phyloP scores from a whole-genome alignment of 2,888 invertebrate species.

The Nycteola revayana region DNA sequence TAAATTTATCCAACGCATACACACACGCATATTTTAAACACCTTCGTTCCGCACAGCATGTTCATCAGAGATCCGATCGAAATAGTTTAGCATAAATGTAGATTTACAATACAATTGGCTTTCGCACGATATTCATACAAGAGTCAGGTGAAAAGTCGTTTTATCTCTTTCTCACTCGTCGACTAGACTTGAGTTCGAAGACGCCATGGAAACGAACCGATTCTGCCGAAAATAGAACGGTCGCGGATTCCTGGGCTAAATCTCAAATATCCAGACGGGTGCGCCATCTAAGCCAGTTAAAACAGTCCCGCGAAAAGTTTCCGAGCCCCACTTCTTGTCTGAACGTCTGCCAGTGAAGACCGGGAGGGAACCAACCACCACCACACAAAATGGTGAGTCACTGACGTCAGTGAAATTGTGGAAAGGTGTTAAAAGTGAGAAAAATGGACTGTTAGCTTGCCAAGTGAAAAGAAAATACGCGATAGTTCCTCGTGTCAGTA shows the following conservation, averaged over 20 bases:
- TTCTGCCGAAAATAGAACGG: constrained; percentile 78
- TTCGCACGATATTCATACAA: constrained; percentile 43
- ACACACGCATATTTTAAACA: constrained; percentile 31
- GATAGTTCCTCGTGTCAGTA: constrained; percentile 50
- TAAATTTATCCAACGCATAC: neutral
- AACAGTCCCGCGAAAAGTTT: constrained; percentile 85
- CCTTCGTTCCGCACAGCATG: constrained; percentile 50
- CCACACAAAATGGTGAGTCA: constrained; percentile 87
- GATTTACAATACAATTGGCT: constrained; percentile 70
- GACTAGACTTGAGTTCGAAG: constrained; percentile 41
- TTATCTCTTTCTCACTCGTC: constrained; percentile 58
- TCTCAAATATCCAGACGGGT: constrained; percentile 84
- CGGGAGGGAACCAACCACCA: constrained; percentile 84
- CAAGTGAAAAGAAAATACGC: constrained; percentile 53
- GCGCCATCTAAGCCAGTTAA: constrained; percentile 90
- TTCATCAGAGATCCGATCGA: constrained; percentile 66
- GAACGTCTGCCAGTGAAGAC: constrained; percentile 88
- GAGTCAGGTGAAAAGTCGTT: constrained; percentile 45
- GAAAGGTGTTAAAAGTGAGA: constrained; percentile 69
- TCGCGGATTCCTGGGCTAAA: constrained; percentile 82
- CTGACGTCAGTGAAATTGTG: constrained; percentile 72
- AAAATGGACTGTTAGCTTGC: constrained; percentile 58
- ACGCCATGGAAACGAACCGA: constrained; percentile 58
- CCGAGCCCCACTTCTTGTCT: constrained; percentile 90
- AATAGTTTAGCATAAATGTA: constrained; percentile 80